Evolutionary conservation across 64 coral and sea anemone species (phyloP).

Genomic region (Porites lutea): DNA sequence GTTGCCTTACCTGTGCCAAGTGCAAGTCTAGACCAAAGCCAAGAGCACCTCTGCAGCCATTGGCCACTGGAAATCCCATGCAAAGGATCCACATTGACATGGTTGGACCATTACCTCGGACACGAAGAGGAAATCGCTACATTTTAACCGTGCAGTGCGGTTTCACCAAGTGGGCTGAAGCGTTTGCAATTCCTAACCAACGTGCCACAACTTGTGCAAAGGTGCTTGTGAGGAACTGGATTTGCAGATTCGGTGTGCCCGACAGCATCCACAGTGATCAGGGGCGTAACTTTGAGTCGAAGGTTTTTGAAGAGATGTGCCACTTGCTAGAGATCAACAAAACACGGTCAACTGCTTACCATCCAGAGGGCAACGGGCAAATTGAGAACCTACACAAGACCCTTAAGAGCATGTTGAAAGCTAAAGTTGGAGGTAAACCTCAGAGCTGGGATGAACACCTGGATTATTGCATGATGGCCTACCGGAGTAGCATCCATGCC

Average conservation of each 20-base stretch:
- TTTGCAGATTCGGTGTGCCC: slow-evolving; percentile 62
- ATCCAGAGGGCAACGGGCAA: too few species aligned
- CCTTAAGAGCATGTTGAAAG: too few species aligned
- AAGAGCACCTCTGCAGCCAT: slow-evolving; percentile 40
- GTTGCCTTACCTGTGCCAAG: slow-evolving; percentile 60
- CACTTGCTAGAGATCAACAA: too few species aligned
- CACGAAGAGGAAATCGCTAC: slow-evolving; percentile 40
- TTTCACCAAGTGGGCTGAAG: slow-evolving; percentile 55
- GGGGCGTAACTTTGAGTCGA: too few species aligned
- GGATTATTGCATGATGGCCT: too few species aligned
- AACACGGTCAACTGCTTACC: too few species aligned
- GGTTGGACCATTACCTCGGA: slow-evolving; percentile 20
- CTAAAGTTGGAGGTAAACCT: too few species aligned
- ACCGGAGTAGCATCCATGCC: too few species aligned
- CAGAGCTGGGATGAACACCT: too few species aligned
- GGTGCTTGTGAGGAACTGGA: slow-evolving; percentile 60
- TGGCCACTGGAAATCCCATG: slow-evolving; percentile 38
- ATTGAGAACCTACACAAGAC: too few species aligned
- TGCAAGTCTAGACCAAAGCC: slow-evolving; percentile 1
- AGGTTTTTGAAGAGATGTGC: too few species aligned
- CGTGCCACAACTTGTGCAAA: not conserved
- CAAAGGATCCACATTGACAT: slow-evolving; percentile 65
- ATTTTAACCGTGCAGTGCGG: slow-evolving; percentile 25
- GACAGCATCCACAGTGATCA: too few species aligned
- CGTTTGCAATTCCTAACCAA: slow-evolving; percentile 3